phyloP scores from a whole-genome alignment of 2,888 invertebrate genomes.

The Argyra leucocephala region DNA sequence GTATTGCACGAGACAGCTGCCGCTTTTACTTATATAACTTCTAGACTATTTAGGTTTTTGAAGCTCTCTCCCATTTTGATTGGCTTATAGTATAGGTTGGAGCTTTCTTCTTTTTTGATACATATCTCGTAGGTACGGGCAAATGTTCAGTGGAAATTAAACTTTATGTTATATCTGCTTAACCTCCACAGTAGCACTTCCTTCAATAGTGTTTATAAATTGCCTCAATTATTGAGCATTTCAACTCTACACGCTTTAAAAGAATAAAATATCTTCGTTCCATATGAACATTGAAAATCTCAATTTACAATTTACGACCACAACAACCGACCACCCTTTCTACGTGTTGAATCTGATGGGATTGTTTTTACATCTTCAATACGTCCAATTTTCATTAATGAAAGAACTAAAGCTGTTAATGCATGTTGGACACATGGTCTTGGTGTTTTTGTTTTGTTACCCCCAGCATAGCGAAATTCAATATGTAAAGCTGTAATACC shows the following conservation, averaged over 20 bases:
- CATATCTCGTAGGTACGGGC: too few species aligned
- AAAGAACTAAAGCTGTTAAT: conserved; percentile 92
- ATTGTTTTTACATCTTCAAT: conserved; percentile 99
- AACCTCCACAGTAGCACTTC: too few species aligned
- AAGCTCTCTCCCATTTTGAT: too few species aligned
- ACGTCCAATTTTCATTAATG: conserved; percentile 98
- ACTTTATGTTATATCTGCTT: too few species aligned
- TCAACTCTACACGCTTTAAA: background rate
- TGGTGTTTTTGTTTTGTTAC: conserved; percentile 96
- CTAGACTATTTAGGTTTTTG: too few species aligned
- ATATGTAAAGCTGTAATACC: conserved; percentile 98
- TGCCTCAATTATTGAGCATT: background rate
- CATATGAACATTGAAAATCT: conserved; percentile 16
- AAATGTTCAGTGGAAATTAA: too few species aligned
- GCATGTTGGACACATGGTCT: conserved; percentile 99
- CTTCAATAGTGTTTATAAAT: background rate
- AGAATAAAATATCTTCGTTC: background rate
- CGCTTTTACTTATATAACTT: too few species aligned
- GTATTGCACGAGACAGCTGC: too few species aligned
- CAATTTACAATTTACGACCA: conserved; percentile 90
- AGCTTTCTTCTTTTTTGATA: too few species aligned
- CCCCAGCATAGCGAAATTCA: conserved; percentile 95
- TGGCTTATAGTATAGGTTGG: too few species aligned
- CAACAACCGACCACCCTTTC: conserved; percentile 99
- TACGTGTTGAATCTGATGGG: conserved; percentile 96